Conservation (phyloP, 2,113 vertebrate genomes). For the Chlamydotis undulata region DNA sequence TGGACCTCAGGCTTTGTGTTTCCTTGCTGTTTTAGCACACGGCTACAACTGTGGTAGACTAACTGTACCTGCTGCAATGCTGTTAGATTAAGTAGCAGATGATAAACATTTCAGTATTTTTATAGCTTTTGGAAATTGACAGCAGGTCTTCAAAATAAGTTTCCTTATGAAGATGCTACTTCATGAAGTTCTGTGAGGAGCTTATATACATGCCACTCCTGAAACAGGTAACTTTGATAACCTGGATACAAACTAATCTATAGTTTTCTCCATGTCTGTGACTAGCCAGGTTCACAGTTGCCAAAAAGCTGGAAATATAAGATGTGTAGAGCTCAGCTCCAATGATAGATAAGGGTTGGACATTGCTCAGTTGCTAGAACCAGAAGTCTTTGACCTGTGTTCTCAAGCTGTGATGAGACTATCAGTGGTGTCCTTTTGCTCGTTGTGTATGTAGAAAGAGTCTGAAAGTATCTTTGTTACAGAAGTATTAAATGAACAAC, state of each 20-base stretch:
- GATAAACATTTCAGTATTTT: background rate
- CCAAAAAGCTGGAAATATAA: background rate
- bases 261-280: background rate
- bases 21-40: background rate
- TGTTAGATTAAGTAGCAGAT: background rate
- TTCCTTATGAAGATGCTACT: background rate
- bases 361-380: background rate
- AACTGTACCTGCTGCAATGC: background rate
- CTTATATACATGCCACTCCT: background rate
- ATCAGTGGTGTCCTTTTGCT: background rate
- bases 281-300: background rate
- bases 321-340: background rate
- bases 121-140: background rate
- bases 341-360: background rate
- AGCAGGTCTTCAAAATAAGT: background rate
- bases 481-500: background rate
- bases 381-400: background rate
- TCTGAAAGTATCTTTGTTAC: background rate
- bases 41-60: rapidly evolving
- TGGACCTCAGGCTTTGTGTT: background rate
- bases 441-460: background rate
- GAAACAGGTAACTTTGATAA: background rate
- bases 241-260: background rate
- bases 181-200: background rate
- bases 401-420: background rate